Evolutionary conservation across 2,797 vertebrate genomes (phyloP), one percentile per base, ranked within the genome.

Genomic region (Channallabes apus): DNA sequence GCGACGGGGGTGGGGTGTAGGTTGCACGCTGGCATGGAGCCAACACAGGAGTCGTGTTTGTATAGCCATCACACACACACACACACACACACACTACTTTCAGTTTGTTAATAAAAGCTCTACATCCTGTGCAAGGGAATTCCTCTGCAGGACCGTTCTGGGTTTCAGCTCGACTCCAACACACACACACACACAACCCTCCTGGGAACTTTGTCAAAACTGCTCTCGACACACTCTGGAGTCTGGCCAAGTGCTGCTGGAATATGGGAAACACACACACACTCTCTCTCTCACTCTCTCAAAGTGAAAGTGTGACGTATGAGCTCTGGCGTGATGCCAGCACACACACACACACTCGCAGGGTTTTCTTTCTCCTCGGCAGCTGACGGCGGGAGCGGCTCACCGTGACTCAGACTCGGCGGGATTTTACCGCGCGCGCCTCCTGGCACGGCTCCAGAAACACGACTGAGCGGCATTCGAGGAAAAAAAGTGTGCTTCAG

Each of bases 261-360:
- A 86, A 83, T 61, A 64, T 82, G 59, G 51, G 71, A 81, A 68
- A 80, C 22, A 29, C 32, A 80, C 78, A 79, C 58, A 41, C 76
- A 61, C 46, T 17, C 17, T 2, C 27, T n/a, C 41, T 20, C 67
- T 35, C 67, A 3, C 18, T 6, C n/a, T 58, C 32, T 79, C 80
- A 84, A 86, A 91, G 86, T 84, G 88, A 82, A 90, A 90, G 91
- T 6, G 5, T 83, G 88, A 80, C n/a, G 72, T 41, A 20, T 22
- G 56, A 85, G 82, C 73, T 32, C 88, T 94, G 94, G 95, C 92
- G 35, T 78, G 79, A 56, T 88, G 94, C 95, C 95, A 95, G 93
- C 72, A 84, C 90, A 38, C 38, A 38, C 38, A 32, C 32, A 35
- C 35, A 38, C 38, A 38, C 38, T 92, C 92, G 91, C 85, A 91